Evolutionary conservation across 2,888 invertebrate genomes (phyloP).

Genomic region (Habroteleia sp.): DNA sequence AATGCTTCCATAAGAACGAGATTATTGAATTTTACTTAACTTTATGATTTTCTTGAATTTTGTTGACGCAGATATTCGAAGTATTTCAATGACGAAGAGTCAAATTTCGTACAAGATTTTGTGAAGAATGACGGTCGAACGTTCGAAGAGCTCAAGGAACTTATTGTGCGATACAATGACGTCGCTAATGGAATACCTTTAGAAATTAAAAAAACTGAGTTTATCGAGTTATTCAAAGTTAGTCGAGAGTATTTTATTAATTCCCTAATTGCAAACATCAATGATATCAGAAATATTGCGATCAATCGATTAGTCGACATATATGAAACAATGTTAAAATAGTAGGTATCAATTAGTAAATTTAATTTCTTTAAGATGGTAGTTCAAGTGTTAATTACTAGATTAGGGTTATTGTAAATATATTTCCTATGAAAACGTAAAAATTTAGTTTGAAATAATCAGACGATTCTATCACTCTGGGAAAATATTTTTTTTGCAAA

Average conservation of each 20-base stretch:
- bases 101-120: conserved; percentile 83
- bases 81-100: conserved; percentile 73
- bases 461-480: too few species aligned
- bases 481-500: too few species aligned
- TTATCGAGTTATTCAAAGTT: conserved; percentile 92
- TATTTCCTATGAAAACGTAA: too few species aligned
- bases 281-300: conserved; percentile 86
- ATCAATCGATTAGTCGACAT: conserved; percentile 89
- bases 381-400: too few species aligned
- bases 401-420: too few species aligned
- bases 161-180: conserved; percentile 84
- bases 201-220: conserved; percentile 84
- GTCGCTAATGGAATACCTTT: conserved; percentile 84
- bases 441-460: too few species aligned
- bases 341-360: conserved; percentile 82
- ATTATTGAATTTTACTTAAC: too few species aligned
- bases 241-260: conserved; percentile 89
- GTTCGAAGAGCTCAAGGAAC: conserved; percentile 85
- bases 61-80: conserved; percentile 68
- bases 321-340: conserved; percentile 89
- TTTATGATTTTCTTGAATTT: conserved; percentile 1
- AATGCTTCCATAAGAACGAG: too few species aligned
- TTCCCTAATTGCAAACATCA: conserved; percentile 86
- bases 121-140: conserved; percentile 84
- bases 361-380: too few species aligned